phyloP scores from a whole-genome alignment of 2,113 vertebrate genomes.

The Catagonus wagneri region DNA sequence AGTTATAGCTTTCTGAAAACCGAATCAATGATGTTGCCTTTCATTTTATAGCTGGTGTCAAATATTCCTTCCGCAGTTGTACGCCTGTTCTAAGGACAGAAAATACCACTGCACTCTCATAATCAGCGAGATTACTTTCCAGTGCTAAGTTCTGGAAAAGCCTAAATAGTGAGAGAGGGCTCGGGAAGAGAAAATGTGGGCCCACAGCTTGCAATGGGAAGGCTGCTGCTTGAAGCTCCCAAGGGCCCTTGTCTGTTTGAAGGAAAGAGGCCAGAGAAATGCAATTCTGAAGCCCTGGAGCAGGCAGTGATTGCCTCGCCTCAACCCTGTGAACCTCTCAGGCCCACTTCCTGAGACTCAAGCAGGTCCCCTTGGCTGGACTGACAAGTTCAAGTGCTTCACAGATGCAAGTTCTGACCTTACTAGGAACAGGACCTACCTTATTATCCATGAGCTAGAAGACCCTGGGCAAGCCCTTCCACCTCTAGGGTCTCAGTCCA shows the following conservation, averaged over 20 bases:
- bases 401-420: neutral
- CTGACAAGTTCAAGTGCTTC: neutral
- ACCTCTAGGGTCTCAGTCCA: neutral
- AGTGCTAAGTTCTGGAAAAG: neutral
- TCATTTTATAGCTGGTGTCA: neutral
- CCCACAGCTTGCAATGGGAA: fast-evolving
- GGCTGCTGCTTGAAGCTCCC: neutral
- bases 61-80: neutral
- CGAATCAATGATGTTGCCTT: neutral
- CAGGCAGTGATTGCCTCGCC: neutral
- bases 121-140: neutral
- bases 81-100: neutral
- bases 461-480: neutral
- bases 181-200: neutral
- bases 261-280: neutral
- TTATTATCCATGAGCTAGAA: neutral
- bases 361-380: neutral
- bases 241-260: neutral
- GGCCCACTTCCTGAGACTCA: neutral
- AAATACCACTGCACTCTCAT: neutral
- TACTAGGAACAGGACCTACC: neutral
- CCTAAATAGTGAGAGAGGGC: neutral
- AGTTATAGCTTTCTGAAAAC: neutral
- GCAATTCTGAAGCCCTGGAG: no score
- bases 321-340: neutral